Evolutionary conservation across 1,140 invertebrate genomes (phyloP).

Genomic region (Nixonia krombeini): DNA sequence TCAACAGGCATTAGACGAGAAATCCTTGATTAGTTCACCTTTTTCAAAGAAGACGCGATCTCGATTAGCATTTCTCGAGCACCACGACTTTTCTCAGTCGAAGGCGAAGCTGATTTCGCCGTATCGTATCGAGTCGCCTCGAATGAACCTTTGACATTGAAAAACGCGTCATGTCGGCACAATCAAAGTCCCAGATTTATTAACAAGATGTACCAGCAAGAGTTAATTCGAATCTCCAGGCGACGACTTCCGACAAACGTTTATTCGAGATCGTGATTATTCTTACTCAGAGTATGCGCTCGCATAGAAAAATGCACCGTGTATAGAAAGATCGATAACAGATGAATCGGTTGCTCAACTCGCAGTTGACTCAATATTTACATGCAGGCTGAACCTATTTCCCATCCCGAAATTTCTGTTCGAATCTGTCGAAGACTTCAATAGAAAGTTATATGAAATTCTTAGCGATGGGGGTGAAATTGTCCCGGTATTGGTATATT

Average conservation of each 20-base stretch:
- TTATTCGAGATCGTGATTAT: no score
- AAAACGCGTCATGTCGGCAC: neutral
- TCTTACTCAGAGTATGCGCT: no score
- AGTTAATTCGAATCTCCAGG: no score
- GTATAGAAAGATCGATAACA: no score
- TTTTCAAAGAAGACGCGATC: constrained; percentile 2
- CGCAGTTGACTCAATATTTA: constrained; percentile 44
- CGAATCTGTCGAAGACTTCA: constrained; percentile 54
- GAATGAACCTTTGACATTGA: neutral
- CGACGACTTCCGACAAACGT: no score
- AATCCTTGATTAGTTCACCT: constrained; percentile 53
- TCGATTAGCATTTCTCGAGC: neutral
- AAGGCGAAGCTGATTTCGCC: neutral
- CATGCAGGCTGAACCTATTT: constrained; percentile 40
- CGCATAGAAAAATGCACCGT: no score
- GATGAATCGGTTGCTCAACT: constrained; percentile 8
- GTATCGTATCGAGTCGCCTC: neutral
- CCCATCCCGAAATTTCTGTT: constrained; percentile 47
- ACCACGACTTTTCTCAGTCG: neutral
- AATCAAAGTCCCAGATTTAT: neutral
- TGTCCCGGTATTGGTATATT: constrained; percentile 46
- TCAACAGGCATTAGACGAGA: constrained; percentile 46
- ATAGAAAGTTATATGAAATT: constrained; percentile 62
- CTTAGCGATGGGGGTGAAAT: constrained; percentile 50
- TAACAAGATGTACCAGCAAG: no score